A percentile compares a stretch with the other conserved stretches of the same genome.
Evolutionary conservation across 2,888 invertebrate genomes (phyloP).

Genomic region (Hybos culiciformis): DNA sequence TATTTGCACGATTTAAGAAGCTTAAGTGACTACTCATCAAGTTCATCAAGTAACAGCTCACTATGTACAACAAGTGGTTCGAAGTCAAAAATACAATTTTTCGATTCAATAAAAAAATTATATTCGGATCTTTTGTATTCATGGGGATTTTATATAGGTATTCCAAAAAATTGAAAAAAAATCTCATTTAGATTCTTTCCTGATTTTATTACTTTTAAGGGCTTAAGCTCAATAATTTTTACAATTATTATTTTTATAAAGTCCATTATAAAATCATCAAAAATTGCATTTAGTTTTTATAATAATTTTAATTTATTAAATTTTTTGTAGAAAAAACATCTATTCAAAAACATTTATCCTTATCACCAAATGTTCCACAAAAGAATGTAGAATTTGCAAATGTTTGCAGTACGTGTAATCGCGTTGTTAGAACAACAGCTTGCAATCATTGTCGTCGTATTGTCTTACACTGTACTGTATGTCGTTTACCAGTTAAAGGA

Average conservation of each 20-base stretch:
- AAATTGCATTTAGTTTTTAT: too few species aligned
- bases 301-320: too few species aligned
- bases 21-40: too few species aligned
- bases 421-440: conserved; percentile 50
- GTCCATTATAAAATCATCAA: too few species aligned
- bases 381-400: conserved; percentile 63
- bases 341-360: conserved; percentile 45
- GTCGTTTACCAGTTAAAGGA: conserved; percentile 73
- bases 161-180: too few species aligned
- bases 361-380: conserved; percentile 38
- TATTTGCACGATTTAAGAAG: conserved; percentile 14
- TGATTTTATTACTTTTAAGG: too few species aligned
- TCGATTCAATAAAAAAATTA: conserved; percentile 71
- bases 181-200: too few species aligned
- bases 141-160: too few species aligned
- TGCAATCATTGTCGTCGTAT: conserved; percentile 60
- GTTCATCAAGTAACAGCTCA: too few species aligned
- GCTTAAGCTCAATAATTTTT: too few species aligned
- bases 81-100: conserved; percentile 35
- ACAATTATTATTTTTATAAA: too few species aligned
- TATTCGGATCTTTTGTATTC: conserved; percentile 82
- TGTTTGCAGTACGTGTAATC: conserved; percentile 56
- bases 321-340: conserved; percentile 13
- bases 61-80: too few species aligned
- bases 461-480: conserved; percentile 68